A percentile compares a stretch with the other conserved stretches of the same genome.
phyloP scores from a whole-genome alignment of 1,140 invertebrate species.

The Chlorops oryzae region DNA sequence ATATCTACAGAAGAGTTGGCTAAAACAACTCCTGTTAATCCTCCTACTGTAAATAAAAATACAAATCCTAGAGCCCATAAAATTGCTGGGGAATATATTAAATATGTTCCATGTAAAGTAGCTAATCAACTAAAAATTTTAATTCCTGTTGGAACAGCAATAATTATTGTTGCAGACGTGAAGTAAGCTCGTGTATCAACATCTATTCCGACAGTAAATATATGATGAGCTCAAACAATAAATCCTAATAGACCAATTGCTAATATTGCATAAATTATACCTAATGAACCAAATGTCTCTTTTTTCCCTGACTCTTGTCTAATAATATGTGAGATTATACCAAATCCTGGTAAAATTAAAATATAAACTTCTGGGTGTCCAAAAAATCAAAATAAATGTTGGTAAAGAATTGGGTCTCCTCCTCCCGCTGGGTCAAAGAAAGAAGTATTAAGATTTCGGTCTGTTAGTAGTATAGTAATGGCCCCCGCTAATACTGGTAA shows the following conservation, averaged over 20 bases:
- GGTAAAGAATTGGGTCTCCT: slow-evolving; percentile 62
- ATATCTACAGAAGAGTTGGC: slow-evolving; percentile 67
- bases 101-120: slow-evolving; percentile 51
- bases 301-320: slow-evolving; percentile 55
- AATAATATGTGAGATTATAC: too few species aligned
- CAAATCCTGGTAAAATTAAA: slow-evolving; percentile 59
- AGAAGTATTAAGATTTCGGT: background rate
- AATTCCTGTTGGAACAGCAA: slow-evolving; percentile 59
- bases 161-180: slow-evolving; percentile 67
- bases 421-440: background rate
- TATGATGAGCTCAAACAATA: slow-evolving; percentile 66
- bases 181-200: slow-evolving; percentile 67
- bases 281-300: slow-evolving; percentile 54
- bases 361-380: slow-evolving; percentile 71
- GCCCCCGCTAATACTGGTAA: slow-evolving; percentile 52
- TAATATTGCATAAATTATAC: slow-evolving; percentile 60
- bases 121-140: slow-evolving; percentile 65
- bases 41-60: slow-evolving; percentile 62
- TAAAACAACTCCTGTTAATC: slow-evolving; percentile 60
- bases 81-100: slow-evolving; percentile 52
- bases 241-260: slow-evolving; percentile 61
- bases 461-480: slow-evolving; percentile 44
- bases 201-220: slow-evolving; percentile 69
- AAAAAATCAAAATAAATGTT: slow-evolving; percentile 77
- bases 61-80: slow-evolving; percentile 65